Evolutionary conservation across 92 coral and sea anemone species (phyloP).

Genomic region (Ricordea florida): DNA sequence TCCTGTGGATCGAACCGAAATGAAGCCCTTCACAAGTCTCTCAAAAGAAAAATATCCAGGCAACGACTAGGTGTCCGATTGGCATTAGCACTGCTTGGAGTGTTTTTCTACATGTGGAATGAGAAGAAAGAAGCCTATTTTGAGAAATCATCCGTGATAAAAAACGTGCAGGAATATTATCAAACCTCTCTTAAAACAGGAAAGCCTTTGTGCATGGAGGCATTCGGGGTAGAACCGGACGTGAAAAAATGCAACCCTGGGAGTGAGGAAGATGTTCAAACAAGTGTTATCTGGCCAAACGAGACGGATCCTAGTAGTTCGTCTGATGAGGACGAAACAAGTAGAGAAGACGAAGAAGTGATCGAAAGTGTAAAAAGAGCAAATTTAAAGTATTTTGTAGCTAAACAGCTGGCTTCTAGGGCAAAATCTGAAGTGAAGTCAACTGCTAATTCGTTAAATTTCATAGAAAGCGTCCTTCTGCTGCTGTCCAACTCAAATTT

Average conservation of each 20-base stretch:
- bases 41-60: background rate
- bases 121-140: conserved; percentile 30
- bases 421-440: background rate
- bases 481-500: background rate
- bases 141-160: background rate
- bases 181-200: too few species aligned
- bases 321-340: background rate
- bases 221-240: background rate
- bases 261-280: background rate
- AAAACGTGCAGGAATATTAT: background rate
- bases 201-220: too few species aligned
- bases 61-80: background rate
- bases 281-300: background rate
- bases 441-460: background rate
- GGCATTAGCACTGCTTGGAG: background rate
- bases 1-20: conserved; percentile 55
- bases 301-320: background rate
- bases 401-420: conserved; percentile 11
- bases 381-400: conserved; percentile 1
- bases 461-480: conserved; percentile 7
- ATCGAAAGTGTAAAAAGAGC: background rate
- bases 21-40: conserved; percentile 37
- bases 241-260: background rate
- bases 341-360: background rate
- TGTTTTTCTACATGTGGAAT: conserved; percentile 13